Evolutionary conservation across 37 sponge, comb jelly and placozoan species (phyloP).

Genomic region (Chondrilla cf. caribensis): DNA sequence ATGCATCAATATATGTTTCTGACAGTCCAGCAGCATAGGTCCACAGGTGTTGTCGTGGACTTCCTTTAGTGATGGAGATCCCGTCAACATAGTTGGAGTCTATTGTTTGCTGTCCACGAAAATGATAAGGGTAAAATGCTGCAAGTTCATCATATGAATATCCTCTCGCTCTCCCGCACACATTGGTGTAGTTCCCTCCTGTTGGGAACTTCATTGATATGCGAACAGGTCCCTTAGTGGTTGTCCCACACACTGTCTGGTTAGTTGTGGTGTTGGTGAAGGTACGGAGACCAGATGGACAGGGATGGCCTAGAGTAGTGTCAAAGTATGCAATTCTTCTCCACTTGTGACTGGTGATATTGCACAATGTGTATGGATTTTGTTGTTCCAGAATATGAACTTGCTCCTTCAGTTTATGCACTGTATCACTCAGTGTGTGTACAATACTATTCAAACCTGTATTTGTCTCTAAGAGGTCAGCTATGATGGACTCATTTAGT

Average conservation of each 20-base stretch:
- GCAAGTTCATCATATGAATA: background rate
- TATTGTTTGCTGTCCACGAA: background rate
- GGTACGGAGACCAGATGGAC: background rate
- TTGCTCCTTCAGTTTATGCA: no score
- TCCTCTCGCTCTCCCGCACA: background rate
- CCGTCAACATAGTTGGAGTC: background rate
- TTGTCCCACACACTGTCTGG: conserved; percentile 6
- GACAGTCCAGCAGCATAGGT: background rate
- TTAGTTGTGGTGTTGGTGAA: background rate
- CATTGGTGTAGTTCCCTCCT: conserved; percentile 12
- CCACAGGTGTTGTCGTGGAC: conserved; percentile 14
- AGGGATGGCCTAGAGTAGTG: background rate
- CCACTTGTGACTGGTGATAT: background rate
- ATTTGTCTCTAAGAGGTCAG: no score
- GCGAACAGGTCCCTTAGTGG: background rate
- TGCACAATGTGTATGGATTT: no score
- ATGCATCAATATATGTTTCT: background rate
- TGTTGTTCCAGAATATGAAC: no score
- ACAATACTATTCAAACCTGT: no score
- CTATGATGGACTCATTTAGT: background rate
- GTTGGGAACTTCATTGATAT: background rate
- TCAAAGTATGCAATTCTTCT: background rate
- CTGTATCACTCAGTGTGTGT: no score
- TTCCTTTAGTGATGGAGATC: conserved; percentile 12
- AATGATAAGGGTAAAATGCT: background rate